Conservation (phyloP, 1,140 invertebrate species). For the Popillia japonica region DNA sequence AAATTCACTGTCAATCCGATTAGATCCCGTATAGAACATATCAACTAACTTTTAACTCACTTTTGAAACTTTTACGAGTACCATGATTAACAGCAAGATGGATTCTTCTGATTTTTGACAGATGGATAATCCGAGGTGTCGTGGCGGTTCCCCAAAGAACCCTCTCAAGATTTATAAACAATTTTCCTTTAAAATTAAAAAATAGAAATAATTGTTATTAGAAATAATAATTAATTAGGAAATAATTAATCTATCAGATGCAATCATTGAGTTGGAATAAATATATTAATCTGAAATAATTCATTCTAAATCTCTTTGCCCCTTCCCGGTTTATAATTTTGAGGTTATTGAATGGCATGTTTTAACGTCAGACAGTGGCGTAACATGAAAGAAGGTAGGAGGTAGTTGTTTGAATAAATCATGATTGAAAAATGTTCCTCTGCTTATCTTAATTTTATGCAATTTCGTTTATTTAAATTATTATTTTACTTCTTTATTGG, state of each 20-base stretch:
- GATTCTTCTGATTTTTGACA: constrained; percentile 27
- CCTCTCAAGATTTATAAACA: no score
- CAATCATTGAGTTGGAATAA: no score
- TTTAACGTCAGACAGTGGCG: background rate
- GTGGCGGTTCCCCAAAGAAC: background rate
- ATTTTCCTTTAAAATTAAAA: no score
- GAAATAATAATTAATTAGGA: no score
- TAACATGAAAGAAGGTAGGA: background rate
- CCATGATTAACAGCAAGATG: constrained; percentile 4
- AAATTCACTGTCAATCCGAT: constrained; percentile 11
- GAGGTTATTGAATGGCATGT: no score
- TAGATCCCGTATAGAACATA: background rate
- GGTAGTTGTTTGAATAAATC: background rate
- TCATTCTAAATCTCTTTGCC: background rate
- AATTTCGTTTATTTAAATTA: no score
- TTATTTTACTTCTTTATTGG: no score
- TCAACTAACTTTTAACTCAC: constrained; percentile 30
- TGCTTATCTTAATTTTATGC: no score
- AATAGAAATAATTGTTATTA: no score
- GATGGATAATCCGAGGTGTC: constrained; percentile 7
- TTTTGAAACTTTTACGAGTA: constrained; percentile 25
- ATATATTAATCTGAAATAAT: background rate
- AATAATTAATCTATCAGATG: no score
- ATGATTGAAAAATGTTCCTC: no score
- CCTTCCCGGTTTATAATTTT: no score